Conservation (phyloP, 2,797 vertebrate genomes). For the Lutjanus campechanus region DNA sequence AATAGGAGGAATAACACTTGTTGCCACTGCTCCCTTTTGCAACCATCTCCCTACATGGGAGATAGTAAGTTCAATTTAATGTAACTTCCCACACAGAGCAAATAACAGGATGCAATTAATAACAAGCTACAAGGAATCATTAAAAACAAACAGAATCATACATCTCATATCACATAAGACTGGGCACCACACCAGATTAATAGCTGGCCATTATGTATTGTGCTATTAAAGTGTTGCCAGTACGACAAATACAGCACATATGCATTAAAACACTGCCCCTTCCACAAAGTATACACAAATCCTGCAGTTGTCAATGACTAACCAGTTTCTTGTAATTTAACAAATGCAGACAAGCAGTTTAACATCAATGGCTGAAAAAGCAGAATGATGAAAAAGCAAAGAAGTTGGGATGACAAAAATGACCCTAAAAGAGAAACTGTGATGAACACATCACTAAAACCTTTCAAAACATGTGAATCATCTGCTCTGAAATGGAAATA, state of each 20-base stretch:
- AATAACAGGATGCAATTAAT: not conserved
- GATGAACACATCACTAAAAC: constrained; percentile 51
- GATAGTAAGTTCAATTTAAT: not conserved
- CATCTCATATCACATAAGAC: not conserved
- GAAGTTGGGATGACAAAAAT: constrained; percentile 43
- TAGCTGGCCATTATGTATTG: not conserved
- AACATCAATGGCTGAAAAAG: constrained; percentile 30
- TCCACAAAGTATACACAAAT: not conserved
- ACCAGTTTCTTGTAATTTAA: constrained; percentile 21
- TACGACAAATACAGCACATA: constrained; percentile 5
- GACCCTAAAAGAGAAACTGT: constrained; percentile 42
- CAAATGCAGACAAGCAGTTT: constrained; percentile 38
- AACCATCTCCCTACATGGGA: not conserved
- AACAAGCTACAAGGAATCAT: not conserved
- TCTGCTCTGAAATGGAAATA: constrained; percentile 65
- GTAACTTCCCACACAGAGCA: not conserved
- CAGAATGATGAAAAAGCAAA: constrained; percentile 21
- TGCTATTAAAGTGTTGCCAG: not conserved
- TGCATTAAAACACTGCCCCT: not conserved
- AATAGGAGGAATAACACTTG: too few relatives aligned
- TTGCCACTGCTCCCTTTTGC: too few relatives aligned
- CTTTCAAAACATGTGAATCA: constrained; percentile 64
- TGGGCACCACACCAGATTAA: constrained; percentile 1
- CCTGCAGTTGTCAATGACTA: constrained; percentile 5
- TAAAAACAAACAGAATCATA: not conserved